Evolutionary conservation across 2,113 vertebrate genomes (phyloP).

Genomic region (Thalassoma bifasciatum): DNA sequence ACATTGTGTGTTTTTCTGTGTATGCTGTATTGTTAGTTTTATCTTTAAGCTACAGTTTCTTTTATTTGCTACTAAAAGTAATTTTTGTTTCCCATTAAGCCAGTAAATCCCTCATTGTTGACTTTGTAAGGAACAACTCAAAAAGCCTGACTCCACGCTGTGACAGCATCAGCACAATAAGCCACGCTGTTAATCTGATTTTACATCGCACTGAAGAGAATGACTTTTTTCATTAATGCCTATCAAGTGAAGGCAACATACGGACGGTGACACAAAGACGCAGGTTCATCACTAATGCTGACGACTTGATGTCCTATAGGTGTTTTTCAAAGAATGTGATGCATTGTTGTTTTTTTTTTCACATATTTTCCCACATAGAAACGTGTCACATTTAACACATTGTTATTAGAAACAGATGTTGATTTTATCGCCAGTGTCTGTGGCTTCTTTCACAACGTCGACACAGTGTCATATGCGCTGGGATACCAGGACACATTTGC

Average conservation of each 20-base stretch:
- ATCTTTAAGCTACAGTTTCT: background rate
- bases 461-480: conserved; percentile 74
- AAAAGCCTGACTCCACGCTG: conserved; percentile 14
- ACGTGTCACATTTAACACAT: conserved; percentile 79
- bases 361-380: conserved; percentile 60
- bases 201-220: conserved; percentile 54
- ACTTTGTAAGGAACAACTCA: conserved; percentile 13
- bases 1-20: background rate
- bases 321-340: conserved; percentile 63
- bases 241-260: conserved; percentile 70
- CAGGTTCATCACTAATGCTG: conserved; percentile 67
- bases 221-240: conserved; percentile 68
- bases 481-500: conserved; percentile 74
- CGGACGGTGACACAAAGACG: conserved; percentile 69
- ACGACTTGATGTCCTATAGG: conserved; percentile 74
- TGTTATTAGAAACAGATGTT: conserved; percentile 83
- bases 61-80: background rate
- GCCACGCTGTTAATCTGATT: conserved; percentile 44
- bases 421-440: conserved; percentile 74
- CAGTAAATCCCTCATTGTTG: conserved; percentile 8
- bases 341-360: conserved; percentile 54
- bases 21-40: background rate
- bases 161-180: conserved; percentile 52
- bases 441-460: conserved; percentile 70
- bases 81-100: conserved; percentile 6